These are phyloP conservation scores for Eupeodes latifasciatus DNA, from an alignment of 2,888 invertebrate genomes.

Conservation along the genomic window DNA sequence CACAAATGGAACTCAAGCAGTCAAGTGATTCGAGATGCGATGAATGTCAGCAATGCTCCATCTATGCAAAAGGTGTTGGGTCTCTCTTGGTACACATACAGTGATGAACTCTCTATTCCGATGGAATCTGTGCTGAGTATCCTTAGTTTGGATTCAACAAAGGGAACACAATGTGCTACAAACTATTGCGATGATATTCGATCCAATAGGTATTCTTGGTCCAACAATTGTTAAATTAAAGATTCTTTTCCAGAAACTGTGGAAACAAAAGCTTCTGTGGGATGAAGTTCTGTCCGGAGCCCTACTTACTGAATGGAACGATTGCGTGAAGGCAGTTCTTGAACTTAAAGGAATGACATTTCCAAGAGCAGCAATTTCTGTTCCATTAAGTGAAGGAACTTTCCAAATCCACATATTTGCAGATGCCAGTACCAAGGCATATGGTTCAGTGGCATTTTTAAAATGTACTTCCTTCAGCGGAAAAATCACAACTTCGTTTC, in stretches of 20 bases:
- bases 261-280: conserved; percentile 31
- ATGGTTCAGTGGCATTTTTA: conserved; percentile 21
- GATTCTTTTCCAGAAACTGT: conserved; percentile 22
- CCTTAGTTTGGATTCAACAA: no score
- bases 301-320: not conserved
- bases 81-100: no score
- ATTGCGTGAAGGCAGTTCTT: not conserved
- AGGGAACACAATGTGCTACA: not conserved
- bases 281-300: conserved; percentile 5
- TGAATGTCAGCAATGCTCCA: not conserved
- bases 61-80: no score
- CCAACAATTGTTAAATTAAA: conserved; percentile 24
- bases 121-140: no score
- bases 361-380: conserved; percentile 6
- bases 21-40: conserved; percentile 8
- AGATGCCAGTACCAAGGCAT: conserved; percentile 32
- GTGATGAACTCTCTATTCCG: no score
- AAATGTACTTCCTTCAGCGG: no score
- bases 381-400: conserved; percentile 8
- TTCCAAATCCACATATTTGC: conserved; percentile 45
- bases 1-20: conserved; percentile 36
- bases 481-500: no score
- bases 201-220: conserved; percentile 41
- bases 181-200: conserved; percentile 28
- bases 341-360: not conserved